A percentile compares a stretch with the other conserved stretches of the same genome.
These are phyloP conservation scores for Spodoptera litura DNA, from an alignment of 1,140 invertebrate genomes.

Conservation along the genomic window DNA sequence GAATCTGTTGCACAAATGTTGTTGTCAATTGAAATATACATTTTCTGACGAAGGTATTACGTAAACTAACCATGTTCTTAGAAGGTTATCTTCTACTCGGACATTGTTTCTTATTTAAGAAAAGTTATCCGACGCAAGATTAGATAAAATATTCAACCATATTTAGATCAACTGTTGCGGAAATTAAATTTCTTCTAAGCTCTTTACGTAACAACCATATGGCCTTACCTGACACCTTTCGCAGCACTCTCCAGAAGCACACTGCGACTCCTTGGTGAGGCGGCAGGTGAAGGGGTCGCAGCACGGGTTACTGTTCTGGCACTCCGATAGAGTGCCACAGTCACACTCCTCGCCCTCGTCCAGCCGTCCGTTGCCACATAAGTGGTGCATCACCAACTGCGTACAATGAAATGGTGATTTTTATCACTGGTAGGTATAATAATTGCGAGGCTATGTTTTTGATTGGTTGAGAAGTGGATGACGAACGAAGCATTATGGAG, in stretches of 20 bases:
- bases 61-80: too few species aligned
- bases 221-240: constrained; percentile 91
- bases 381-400: constrained; percentile 89
- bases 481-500: too few species aligned
- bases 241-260: constrained; percentile 96
- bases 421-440: too few species aligned
- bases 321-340: constrained; percentile 95
- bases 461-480: too few species aligned
- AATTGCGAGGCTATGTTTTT: too few species aligned
- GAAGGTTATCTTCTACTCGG: too few species aligned
- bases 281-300: constrained; percentile 98
- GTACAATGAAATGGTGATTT: too few species aligned
- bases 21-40: not conserved
- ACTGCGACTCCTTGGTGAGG: constrained; percentile 95
- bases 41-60: not conserved
- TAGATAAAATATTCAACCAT: too few species aligned
- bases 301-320: constrained; percentile 94
- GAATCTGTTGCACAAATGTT: not conserved
- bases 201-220: not conserved
- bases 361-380: constrained; percentile 97
- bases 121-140: not conserved
- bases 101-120: not conserved
- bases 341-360: constrained; percentile 98
- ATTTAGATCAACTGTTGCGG: too few species aligned
- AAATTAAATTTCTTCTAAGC: too few species aligned